Percentiles rank a stretch among this genome's conserved stretches.
phyloP scores from a whole-genome alignment of 2,113 vertebrate genomes.

The Irena cyanogastra region DNA sequence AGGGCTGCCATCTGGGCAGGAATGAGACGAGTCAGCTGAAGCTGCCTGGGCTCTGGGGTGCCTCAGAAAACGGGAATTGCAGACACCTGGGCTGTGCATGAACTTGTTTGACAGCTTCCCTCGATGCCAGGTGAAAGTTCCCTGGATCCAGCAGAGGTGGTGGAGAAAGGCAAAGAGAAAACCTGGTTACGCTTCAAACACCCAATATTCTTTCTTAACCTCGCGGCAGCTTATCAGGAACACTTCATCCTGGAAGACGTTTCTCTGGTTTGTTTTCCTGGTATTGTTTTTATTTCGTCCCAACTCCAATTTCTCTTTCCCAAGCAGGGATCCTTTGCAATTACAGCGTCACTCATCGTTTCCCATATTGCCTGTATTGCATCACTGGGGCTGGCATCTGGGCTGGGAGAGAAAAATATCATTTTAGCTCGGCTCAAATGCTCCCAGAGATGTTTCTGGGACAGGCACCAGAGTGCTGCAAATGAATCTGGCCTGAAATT shows the following conservation, averaged over 20 bases:
- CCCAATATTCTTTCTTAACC: background rate
- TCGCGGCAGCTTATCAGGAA: background rate
- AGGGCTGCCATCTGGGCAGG: background rate
- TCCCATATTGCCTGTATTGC: slow-evolving; percentile 12
- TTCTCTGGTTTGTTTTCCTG: background rate
- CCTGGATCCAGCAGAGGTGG: background rate
- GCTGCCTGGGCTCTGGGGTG: background rate
- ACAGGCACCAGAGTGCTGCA: background rate
- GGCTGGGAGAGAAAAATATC: background rate
- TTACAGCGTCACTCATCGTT: slow-evolving; percentile 47
- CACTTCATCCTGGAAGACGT: background rate
- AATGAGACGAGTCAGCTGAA: background rate
- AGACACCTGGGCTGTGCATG: slow-evolving; percentile 61
- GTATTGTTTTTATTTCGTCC: background rate
- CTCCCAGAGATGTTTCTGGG: background rate
- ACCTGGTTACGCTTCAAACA: background rate
- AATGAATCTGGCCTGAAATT: background rate
- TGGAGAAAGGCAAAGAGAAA: background rate
- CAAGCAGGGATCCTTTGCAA: slow-evolving; percentile 27
- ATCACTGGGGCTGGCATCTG: slow-evolving; percentile 30
- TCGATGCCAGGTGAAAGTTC: slow-evolving; percentile 49
- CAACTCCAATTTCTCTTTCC: slow-evolving; percentile 14
- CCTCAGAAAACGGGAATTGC: background rate
- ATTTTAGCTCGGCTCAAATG: background rate
- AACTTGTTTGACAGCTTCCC: slow-evolving; percentile 37